phyloP scores from a whole-genome alignment of 2,888 invertebrate genomes.

The Diarsia rubi region DNA sequence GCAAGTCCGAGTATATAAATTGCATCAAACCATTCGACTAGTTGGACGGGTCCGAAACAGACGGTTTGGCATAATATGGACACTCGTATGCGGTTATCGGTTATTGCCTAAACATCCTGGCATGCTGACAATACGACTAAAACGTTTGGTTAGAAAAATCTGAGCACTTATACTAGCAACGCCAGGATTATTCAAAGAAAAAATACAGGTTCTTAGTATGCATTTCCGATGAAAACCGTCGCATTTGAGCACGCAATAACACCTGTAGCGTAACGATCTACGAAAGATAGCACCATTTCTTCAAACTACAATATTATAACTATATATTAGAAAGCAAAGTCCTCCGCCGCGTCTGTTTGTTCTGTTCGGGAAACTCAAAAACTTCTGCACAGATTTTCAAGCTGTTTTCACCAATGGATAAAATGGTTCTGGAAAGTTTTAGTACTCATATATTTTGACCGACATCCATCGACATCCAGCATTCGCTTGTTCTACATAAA shows the following conservation, averaged over 20 bases:
- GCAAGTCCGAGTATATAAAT: slow-evolving; percentile 39
- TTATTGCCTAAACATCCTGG: slow-evolving; percentile 43
- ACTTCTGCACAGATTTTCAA: too few species aligned
- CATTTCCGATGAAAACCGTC: slow-evolving; percentile 26
- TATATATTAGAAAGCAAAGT: too few species aligned
- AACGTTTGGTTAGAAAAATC: slow-evolving; percentile 18
- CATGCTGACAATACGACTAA: slow-evolving; percentile 35
- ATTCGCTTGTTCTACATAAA: too few species aligned
- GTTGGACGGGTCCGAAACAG: slow-evolving; percentile 25
- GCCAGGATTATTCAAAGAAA: slow-evolving; percentile 5
- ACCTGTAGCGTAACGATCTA: slow-evolving; percentile 49
- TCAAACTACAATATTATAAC: slow-evolving; percentile 20
- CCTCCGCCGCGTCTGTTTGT: too few species aligned
- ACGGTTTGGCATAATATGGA: slow-evolving; percentile 46
- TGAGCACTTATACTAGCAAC: background rate
- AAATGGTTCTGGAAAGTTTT: too few species aligned
- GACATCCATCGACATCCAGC: too few species aligned
- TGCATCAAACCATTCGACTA: slow-evolving; percentile 24
- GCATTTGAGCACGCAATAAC: slow-evolving; percentile 32
- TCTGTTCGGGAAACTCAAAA: too few species aligned
- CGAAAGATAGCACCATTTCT: slow-evolving; percentile 17
- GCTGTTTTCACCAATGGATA: too few species aligned
- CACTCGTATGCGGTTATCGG: slow-evolving; percentile 50
- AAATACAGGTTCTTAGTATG: background rate
- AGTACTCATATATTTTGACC: too few species aligned